Evolutionary conservation across 2,888 invertebrate species (phyloP).

Genomic region (Pterobdella sp.): DNA sequence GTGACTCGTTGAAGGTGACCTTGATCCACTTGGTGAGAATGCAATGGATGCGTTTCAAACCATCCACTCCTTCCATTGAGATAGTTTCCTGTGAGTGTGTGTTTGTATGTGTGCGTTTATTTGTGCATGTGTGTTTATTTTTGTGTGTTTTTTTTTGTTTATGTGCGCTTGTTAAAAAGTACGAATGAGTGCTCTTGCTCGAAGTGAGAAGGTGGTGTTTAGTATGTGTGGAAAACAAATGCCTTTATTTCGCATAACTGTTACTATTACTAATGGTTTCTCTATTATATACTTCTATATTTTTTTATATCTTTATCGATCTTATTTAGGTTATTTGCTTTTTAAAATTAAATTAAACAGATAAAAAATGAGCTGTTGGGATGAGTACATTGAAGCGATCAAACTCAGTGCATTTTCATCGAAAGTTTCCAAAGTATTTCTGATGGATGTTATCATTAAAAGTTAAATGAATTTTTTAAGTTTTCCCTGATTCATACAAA

Average conservation of each 20-base stretch:
- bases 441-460: too few species aligned
- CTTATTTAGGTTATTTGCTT: too few species aligned
- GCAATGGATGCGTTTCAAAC: neutral
- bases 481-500: too few species aligned
- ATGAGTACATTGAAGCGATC: too few species aligned
- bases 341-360: too few species aligned
- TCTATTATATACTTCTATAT: too few species aligned
- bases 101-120: neutral
- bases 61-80: neutral
- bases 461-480: too few species aligned
- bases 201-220: neutral
- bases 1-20: neutral
- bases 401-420: too few species aligned
- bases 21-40: slow-evolving; percentile 10
- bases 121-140: neutral
- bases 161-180: neutral
- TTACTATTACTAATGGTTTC: neutral
- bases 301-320: too few species aligned
- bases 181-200: neutral
- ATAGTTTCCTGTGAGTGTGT: neutral
- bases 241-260: neutral
- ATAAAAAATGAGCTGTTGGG: too few species aligned
- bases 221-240: neutral
- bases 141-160: neutral
- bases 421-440: too few species aligned